Evolutionary conservation across 2,113 vertebrate species (phyloP).

Genomic region (Tenrec ecaudatus): DNA sequence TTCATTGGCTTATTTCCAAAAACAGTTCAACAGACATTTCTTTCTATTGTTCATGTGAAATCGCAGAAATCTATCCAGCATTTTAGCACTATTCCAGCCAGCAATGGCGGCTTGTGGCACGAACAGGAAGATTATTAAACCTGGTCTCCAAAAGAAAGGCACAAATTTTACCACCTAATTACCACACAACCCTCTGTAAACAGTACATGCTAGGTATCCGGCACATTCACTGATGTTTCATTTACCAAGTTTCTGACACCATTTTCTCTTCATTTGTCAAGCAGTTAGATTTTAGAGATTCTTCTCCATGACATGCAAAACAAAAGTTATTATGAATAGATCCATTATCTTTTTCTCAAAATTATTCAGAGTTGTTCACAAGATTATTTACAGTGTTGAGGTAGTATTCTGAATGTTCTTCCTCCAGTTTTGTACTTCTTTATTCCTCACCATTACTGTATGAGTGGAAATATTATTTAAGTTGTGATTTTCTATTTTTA

Average conservation of each 20-base stretch:
- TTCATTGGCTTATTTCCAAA: neutral
- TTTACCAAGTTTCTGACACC: neutral
- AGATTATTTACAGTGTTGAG: neutral
- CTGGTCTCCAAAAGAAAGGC: neutral
- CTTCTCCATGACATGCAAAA: neutral
- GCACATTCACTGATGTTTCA: neutral
- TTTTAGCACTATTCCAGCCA: too few species aligned
- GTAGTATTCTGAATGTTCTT: neutral
- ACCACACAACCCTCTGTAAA: neutral
- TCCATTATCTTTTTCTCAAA: neutral
- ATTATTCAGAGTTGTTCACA: neutral
- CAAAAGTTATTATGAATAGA: neutral
- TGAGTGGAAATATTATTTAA: constrained; percentile 1
- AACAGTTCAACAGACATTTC: neutral
- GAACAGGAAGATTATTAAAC: neutral
- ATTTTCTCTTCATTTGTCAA: neutral
- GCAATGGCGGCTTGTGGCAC: too few species aligned
- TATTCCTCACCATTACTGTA: neutral
- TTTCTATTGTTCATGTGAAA: neutral
- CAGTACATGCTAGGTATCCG: neutral
- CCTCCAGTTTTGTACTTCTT: neutral
- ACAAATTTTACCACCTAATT: neutral
- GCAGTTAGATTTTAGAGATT: neutral
- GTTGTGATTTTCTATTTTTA: neutral
- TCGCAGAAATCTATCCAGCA: neutral